A percentile compares a stretch with the other conserved stretches of the same genome.
phyloP scores from a whole-genome alignment of 2,797 vertebrate genomes.

The Enteromius thamalakanensis region DNA sequence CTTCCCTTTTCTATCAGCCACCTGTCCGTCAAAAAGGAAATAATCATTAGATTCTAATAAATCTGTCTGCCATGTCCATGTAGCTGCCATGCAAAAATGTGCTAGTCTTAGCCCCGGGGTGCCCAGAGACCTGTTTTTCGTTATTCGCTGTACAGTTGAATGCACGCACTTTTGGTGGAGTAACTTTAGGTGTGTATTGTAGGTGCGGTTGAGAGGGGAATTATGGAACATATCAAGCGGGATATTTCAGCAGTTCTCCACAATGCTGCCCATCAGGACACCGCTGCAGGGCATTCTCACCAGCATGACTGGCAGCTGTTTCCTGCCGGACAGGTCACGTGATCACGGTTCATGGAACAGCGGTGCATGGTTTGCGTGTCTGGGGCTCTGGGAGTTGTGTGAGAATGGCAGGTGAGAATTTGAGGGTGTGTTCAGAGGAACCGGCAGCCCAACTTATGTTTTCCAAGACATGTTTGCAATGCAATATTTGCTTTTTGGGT shows the following conservation, averaged over 20 bases:
- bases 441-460: neutral
- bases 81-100: conserved; percentile 83
- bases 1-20: conserved; percentile 69
- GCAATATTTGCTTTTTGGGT: neutral
- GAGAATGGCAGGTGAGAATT: conserved; percentile 55
- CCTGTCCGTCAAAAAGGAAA: conserved; percentile 72
- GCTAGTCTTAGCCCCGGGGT: conserved; percentile 62
- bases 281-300: conserved; percentile 48
- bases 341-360: conserved; percentile 56
- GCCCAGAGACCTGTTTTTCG: conserved; percentile 56
- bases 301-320: conserved; percentile 59
- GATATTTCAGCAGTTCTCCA: conserved; percentile 71
- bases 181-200: conserved; percentile 72
- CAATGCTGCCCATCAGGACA: conserved; percentile 73
- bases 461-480: conserved; percentile 19
- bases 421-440: conserved; percentile 39
- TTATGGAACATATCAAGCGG: conserved; percentile 66
- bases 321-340: conserved; percentile 61
- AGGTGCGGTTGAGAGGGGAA: conserved; percentile 59
- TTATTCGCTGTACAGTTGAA: conserved; percentile 53
- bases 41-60: conserved; percentile 80
- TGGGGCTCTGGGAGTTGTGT: conserved; percentile 45
- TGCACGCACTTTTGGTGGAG: conserved; percentile 64
- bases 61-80: conserved; percentile 69
- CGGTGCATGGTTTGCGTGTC: conserved; percentile 55